Evolutionary conservation across 2,113 vertebrate species (phyloP).

Genomic region (Laticauda colubrina): DNA sequence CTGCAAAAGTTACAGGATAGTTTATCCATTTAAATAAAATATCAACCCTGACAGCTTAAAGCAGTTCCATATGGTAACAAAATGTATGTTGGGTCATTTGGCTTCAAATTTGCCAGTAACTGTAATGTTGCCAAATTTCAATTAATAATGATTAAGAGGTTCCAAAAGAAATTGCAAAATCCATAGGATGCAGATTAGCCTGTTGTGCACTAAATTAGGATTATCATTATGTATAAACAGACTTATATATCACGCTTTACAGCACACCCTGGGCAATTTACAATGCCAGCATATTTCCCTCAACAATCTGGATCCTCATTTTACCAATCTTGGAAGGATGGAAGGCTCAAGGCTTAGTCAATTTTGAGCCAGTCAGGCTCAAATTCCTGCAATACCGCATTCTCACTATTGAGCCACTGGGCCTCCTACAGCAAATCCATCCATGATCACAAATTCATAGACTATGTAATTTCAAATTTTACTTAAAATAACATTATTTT

Average conservation of each 20-base stretch:
- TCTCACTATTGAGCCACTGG: neutral
- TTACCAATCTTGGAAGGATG: neutral
- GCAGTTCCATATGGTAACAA: neutral
- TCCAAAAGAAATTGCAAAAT: neutral
- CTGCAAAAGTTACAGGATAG: slow-evolving; percentile 61
- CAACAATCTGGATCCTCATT: neutral
- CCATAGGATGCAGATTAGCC: neutral
- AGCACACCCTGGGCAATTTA: neutral
- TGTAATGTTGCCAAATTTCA: neutral
- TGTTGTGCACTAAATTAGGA: neutral
- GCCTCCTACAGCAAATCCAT: neutral
- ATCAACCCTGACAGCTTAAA: neutral
- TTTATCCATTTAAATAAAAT: neutral
- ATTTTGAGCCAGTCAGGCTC: neutral
- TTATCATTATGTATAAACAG: too few species aligned
- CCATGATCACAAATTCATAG: neutral
- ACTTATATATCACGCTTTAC: neutral
- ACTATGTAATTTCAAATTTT: neutral
- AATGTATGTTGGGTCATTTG: neutral
- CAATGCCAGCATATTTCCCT: neutral
- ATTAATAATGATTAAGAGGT: neutral
- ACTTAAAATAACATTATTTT: neutral
- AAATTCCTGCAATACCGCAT: neutral
- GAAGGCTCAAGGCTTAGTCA: neutral
- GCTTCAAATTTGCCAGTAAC: neutral